These are phyloP conservation scores for Agonopterix subpropinquella DNA, from an alignment of 2,888 invertebrate species.

Conservation along the genomic window DNA sequence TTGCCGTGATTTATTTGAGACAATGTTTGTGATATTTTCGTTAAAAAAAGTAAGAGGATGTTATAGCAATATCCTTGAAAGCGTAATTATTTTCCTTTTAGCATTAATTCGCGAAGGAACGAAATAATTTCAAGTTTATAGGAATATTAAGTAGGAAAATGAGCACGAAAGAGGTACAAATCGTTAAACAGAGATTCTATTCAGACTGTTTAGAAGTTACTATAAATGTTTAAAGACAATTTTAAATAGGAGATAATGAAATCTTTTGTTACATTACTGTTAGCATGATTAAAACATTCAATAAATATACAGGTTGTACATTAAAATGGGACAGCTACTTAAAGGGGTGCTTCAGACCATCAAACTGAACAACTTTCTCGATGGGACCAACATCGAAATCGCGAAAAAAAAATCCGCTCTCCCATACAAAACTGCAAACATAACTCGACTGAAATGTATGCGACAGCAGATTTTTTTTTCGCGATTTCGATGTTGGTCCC, in stretches of 20 bases:
- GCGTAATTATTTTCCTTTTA: constrained; percentile 20
- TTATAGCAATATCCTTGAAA: constrained; percentile 18
- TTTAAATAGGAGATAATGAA: neutral
- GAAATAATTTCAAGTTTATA: neutral
- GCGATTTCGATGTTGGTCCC: no score
- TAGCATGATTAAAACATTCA: no score
- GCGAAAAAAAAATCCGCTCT: no score
- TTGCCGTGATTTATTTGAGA: constrained; percentile 58
- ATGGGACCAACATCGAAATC: no score
- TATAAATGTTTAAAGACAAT: neutral
- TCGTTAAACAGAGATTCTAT: constrained; percentile 1
- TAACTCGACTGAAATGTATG: no score
- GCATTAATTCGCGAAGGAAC: constrained; percentile 8
- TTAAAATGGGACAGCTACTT: no score
- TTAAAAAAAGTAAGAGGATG: constrained; percentile 25
- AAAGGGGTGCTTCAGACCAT: no score
- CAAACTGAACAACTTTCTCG: no score
- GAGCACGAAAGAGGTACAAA: neutral
- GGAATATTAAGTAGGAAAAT: constrained; percentile 1
- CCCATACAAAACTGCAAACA: no score
- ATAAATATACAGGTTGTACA: no score
- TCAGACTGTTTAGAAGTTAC: neutral
- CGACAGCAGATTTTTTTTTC: no score
- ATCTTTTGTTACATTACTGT: neutral
- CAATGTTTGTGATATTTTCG: constrained; percentile 41